A percentile compares a stretch with the other conserved stretches of the same genome.
Evolutionary conservation across 2,797 vertebrate species (phyloP).

Genomic region (Psittacula echo): DNA sequence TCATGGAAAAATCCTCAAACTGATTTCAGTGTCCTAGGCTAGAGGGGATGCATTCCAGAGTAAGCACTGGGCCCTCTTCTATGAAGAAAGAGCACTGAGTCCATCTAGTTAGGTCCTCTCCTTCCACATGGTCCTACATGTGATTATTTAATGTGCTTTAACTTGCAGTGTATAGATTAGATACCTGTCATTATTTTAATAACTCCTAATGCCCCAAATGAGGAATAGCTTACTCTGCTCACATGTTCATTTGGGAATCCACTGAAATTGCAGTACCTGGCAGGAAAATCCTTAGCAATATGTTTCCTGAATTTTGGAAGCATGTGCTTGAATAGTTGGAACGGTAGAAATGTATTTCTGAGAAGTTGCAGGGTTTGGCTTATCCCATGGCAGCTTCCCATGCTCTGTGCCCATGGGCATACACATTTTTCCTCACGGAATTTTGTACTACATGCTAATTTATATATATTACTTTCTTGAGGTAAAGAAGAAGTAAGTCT

Average conservation of each 20-base stretch:
- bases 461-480: background rate
- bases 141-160: background rate
- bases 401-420: background rate
- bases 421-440: background rate
- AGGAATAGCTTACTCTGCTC: background rate
- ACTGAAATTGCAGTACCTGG: background rate
- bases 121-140: background rate
- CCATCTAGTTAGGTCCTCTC: background rate
- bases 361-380: conserved; percentile 11
- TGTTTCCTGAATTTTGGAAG: conserved; percentile 21
- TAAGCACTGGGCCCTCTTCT: background rate
- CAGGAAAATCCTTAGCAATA: conserved; percentile 36
- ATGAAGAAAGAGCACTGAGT: background rate
- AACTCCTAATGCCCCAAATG: background rate
- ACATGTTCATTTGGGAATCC: background rate
- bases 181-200: background rate
- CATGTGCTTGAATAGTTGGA: background rate
- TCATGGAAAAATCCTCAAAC: background rate
- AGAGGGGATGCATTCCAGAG: background rate
- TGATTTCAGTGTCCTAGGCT: background rate
- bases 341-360: background rate
- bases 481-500: background rate
- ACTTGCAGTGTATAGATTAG: background rate
- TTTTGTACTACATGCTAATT: background rate
- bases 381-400: background rate